Evolutionary conservation across 2,113 vertebrate species (phyloP).

Genomic region (Ciconia boyciana): DNA sequence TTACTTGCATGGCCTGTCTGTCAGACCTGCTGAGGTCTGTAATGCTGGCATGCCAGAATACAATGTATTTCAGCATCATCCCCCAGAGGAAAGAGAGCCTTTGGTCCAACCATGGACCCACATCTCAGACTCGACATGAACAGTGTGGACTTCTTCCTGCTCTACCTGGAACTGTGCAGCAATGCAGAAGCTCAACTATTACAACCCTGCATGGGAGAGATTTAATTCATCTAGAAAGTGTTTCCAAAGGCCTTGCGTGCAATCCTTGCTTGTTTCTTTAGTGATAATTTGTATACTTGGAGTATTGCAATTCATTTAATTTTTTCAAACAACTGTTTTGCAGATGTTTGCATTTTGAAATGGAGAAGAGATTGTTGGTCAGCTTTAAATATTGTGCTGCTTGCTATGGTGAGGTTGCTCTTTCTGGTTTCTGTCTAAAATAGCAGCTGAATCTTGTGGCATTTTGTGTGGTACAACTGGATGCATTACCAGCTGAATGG

Average conservation of each 20-base stretch:
- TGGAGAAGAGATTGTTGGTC: background rate
- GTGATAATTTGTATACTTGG: background rate
- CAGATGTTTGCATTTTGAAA: background rate
- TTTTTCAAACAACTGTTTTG: background rate
- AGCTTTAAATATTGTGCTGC: background rate
- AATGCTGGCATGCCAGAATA: background rate
- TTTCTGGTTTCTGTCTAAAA: background rate
- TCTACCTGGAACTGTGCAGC: background rate
- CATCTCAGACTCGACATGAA: background rate
- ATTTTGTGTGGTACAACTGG: background rate
- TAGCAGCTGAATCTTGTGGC: background rate
- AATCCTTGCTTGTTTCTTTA: background rate
- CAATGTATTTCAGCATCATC: background rate
- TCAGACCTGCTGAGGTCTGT: background rate
- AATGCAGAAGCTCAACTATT: background rate
- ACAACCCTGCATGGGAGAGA: background rate
- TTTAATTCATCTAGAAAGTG: background rate
- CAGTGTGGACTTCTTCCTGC: background rate
- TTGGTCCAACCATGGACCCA: background rate
- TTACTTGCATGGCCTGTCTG: background rate
- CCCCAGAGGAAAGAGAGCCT: background rate
- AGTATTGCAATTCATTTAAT: background rate
- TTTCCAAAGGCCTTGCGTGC: background rate
- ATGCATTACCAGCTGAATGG: background rate
- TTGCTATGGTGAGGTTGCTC: background rate